phyloP scores from a whole-genome alignment of 2,797 vertebrate genomes.

The Gobionotothen gibberifrons region DNA sequence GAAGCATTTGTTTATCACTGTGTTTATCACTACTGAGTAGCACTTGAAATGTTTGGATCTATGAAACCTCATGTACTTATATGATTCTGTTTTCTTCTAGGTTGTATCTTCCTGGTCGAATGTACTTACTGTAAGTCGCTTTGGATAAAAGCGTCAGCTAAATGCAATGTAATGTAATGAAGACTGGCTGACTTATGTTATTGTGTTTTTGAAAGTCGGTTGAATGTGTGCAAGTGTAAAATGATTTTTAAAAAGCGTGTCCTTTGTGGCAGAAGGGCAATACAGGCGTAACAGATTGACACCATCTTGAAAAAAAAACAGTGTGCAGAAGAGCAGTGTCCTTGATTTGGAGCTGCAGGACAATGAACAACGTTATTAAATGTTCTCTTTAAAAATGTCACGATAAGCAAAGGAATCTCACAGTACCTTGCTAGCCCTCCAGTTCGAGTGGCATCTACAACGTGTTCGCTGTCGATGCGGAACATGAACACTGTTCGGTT shows the following conservation, averaged over 20 bases:
- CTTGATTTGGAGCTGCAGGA: neutral
- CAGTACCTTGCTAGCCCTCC: slow-evolving; percentile 96
- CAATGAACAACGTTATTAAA: neutral
- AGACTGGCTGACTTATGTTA: no score
- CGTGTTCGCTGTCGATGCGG: slow-evolving; percentile 94
- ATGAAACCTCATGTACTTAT: no score
- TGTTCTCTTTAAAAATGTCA: neutral
- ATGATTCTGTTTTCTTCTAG: no score
- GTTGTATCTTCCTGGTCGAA: no score
- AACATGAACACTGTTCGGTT: slow-evolving; percentile 98
- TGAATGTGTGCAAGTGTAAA: neutral
- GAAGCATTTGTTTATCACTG: no score
- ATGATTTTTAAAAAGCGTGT: neutral
- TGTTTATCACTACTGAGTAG: no score
- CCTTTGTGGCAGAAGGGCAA: neutral
- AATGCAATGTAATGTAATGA: no score
- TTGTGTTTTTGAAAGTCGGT: no score
- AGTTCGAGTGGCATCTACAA: slow-evolving; percentile 93
- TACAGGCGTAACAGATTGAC: neutral
- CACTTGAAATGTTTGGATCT: no score
- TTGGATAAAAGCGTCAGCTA: no score
- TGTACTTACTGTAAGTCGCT: no score
- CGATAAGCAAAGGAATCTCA: slow-evolving; percentile 7
- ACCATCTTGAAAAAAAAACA: neutral
- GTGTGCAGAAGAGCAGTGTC: neutral